Conservation (phyloP, 1,140 invertebrate species). For the Drosophila ficusphila region DNA sequence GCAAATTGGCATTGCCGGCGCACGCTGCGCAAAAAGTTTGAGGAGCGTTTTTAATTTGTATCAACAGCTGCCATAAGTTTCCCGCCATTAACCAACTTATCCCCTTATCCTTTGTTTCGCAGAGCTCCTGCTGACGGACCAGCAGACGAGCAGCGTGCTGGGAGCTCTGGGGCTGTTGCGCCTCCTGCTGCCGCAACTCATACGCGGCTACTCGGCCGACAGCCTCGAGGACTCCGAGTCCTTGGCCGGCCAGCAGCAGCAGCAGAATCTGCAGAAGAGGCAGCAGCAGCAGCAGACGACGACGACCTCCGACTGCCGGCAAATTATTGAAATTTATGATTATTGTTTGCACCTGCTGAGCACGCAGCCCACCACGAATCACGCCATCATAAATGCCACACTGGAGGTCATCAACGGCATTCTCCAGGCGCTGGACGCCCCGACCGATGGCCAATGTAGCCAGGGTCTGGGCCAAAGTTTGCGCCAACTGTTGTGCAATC, state of each 20-base stretch:
- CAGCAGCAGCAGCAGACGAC: slow-evolving; percentile 40
- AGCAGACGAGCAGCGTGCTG: slow-evolving; percentile 86
- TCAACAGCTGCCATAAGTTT: slow-evolving; percentile 63
- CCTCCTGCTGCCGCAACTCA: slow-evolving; percentile 86
- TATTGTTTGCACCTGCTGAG: slow-evolving; percentile 88
- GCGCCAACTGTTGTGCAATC: slow-evolving; percentile 85
- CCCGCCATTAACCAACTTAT: slow-evolving; percentile 37
- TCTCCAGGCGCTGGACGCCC: slow-evolving; percentile 84
- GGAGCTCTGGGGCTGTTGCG: slow-evolving; percentile 88
- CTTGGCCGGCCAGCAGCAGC: slow-evolving; percentile 48
- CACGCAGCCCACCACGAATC: slow-evolving; percentile 86
- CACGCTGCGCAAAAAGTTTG: slow-evolving; percentile 57
- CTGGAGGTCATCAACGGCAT: slow-evolving; percentile 90
- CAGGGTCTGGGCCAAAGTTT: slow-evolving; percentile 76
- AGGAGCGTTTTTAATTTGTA: slow-evolving; percentile 75
- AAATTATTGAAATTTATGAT: slow-evolving; percentile 89
- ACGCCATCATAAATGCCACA: slow-evolving; percentile 91
- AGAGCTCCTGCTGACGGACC: slow-evolving; percentile 86
- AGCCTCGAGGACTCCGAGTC: slow-evolving; percentile 65
- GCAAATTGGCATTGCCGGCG: slow-evolving; percentile 69
- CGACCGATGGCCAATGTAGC: slow-evolving; percentile 34
- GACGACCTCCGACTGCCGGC: slow-evolving; percentile 59
- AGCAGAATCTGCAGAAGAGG: slow-evolving; percentile 13
- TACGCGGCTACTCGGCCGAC: slow-evolving; percentile 70
- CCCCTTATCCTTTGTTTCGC: not conserved